Percentiles rank a stretch among this genome's conserved stretches.
Evolutionary conservation across 2,797 vertebrate species (phyloP).

Genomic region (Pangasius djambal): DNA sequence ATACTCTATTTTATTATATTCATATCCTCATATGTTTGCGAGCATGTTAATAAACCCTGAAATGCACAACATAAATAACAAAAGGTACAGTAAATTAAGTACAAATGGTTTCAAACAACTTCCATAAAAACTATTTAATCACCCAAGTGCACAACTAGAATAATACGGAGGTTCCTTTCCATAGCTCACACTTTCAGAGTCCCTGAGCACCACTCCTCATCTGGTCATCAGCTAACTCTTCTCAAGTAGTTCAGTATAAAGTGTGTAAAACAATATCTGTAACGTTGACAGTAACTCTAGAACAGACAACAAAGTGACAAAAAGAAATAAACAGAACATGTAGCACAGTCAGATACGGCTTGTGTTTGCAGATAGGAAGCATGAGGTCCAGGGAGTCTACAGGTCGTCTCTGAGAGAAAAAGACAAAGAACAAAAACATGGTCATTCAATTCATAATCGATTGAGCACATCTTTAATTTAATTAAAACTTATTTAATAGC

Average conservation of each 20-base stretch:
- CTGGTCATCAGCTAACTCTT: conserved; percentile 14
- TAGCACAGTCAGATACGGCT: conserved; percentile 51
- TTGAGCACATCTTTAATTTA: neutral
- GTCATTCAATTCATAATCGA: neutral
- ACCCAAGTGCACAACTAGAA: conserved; percentile 38
- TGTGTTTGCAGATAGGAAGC: conserved; percentile 39
- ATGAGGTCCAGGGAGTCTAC: conserved; percentile 53
- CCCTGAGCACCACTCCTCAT: conserved; percentile 48
- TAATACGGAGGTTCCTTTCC: conserved; percentile 41
- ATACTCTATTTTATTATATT: conserved; percentile 49
- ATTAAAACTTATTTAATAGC: neutral
- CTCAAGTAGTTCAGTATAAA: conserved; percentile 31
- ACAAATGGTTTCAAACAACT: conserved; percentile 18
- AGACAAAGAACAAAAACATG: neutral
- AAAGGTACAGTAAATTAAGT: conserved; percentile 15
- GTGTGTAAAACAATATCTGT: conserved; percentile 19
- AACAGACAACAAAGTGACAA: conserved; percentile 12
- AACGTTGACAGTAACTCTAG: conserved; percentile 13
- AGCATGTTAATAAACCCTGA: conserved; percentile 42
- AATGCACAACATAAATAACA: conserved; percentile 48
- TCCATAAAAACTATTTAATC: neutral
- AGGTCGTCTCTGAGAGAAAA: conserved; percentile 46
- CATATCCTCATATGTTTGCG: neutral
- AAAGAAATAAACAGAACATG: conserved; percentile 32
- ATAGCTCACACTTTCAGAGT: conserved; percentile 29